Base-by-base conservation (phyloP, 2,113 vertebrate genomes). In the Triplophysa dalaica region DNA sequence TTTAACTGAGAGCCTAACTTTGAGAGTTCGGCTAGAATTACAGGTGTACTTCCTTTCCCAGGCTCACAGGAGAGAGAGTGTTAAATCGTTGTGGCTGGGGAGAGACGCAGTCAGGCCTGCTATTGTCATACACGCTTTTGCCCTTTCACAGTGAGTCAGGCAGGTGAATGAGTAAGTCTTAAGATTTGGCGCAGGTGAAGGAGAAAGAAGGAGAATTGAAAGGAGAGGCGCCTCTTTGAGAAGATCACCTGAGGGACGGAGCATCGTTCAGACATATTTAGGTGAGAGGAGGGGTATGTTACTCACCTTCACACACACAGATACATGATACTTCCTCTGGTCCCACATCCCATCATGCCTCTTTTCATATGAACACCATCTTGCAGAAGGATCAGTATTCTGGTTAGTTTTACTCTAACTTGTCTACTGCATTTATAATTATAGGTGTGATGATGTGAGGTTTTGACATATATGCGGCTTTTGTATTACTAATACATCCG, bases 21-120 rank as follows among this genome's bases (percentile, higher is more conserved):
- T 82, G 77, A 72, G 79, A 64, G 60, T 78, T 50, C 22, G 81
- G 79, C 67, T 87, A 81, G 81, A 72, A 70, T 87, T 87, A 84
- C 86, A 84, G 81, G 72, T 81, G 68, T 68, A 77, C 78, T 87
- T 87, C 84, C 86, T 87, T 87, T 85, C 86, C 84, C 84, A 84
- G 82, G 81, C 73, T 77, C 77, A 70, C 65, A 77, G 56, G 70
- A 76, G 67, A 76, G 62, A 68, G 78, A 68, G 79, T 82, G 79
- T 82, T 4, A 79, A 76, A 84, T 84, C 82, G 84, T 62, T 43
- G 65, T 70, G 82, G 78, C 84, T 70, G 65, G 77, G 77, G 67
- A 73, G 54, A 76, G 83, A 81, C 64, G 66, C 77, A 67, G 43
- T 67, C 80, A 56, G 33, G 77, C 79, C 83, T 84, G 81, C 73